Conservation (phyloP, 1,140 invertebrate species). For the Sminthurinus signatus region DNA sequence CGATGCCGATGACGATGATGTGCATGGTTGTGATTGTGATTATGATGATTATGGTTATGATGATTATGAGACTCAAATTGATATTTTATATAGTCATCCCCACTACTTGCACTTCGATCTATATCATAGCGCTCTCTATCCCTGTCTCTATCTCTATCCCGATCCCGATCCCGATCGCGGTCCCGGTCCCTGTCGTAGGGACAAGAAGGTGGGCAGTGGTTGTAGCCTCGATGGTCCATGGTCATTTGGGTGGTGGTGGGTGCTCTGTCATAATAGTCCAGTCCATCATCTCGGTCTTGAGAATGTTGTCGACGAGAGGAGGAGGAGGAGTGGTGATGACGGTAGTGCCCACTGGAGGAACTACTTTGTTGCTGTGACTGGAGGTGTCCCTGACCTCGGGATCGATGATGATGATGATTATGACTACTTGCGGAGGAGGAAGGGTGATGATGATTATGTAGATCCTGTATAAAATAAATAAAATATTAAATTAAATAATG, state of each 20-base stretch:
- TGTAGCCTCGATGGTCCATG: background rate
- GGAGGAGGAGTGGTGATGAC: slow-evolving; percentile 3
- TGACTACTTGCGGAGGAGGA: slow-evolving; percentile 1
- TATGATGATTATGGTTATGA: background rate
- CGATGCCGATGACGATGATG: background rate
- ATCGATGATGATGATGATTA: slow-evolving; percentile 1
- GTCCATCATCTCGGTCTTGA: background rate
- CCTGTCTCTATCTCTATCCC: too few species aligned
- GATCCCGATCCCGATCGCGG: too few species aligned
- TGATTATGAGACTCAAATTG: background rate
- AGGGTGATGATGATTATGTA: background rate
- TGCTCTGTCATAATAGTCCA: background rate
- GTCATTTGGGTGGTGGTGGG: too few species aligned
- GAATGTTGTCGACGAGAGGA: slow-evolving; percentile 1
- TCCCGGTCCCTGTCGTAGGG: background rate
- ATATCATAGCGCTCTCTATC: background rate
- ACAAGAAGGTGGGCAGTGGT: background rate
- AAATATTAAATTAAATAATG: too few species aligned
- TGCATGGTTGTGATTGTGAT: too few species aligned
- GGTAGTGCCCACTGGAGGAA: background rate
- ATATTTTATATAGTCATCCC: slow-evolving; percentile 1
- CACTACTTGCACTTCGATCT: slow-evolving; percentile 11
- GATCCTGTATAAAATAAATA: too few species aligned
- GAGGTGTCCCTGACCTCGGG: background rate
- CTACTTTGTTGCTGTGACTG: background rate